These are phyloP conservation scores for Canis aureus DNA, from an alignment of 2,113 vertebrate genomes.

Conservation along the genomic window DNA sequence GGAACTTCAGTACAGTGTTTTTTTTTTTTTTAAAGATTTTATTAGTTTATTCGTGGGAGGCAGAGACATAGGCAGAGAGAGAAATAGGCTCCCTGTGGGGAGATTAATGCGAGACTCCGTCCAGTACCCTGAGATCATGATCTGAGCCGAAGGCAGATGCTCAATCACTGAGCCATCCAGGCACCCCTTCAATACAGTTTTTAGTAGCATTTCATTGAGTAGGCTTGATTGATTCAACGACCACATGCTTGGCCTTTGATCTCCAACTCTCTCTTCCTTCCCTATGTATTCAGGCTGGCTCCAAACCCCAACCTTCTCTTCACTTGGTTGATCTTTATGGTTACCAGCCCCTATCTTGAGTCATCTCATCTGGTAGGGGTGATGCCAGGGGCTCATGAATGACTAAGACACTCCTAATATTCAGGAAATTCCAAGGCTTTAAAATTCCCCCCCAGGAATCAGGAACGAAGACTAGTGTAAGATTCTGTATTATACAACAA, in stretches of 20 bases:
- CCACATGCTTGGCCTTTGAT: background rate
- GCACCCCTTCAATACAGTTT: background rate
- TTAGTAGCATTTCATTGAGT: background rate
- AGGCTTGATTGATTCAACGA: background rate
- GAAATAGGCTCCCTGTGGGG: too few relatives aligned
- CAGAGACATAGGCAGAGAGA: too few relatives aligned
- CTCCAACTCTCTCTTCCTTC: background rate
- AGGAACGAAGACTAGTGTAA: background rate
- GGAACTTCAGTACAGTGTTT: background rate
- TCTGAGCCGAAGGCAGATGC: too few relatives aligned
- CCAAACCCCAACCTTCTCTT: background rate
- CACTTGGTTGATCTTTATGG: background rate
- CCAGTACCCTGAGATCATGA: too few relatives aligned
- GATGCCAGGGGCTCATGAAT: background rate
- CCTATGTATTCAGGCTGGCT: background rate
- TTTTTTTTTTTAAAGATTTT: too few relatives aligned
- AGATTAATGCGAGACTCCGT: too few relatives aligned
- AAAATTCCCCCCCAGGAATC: background rate
- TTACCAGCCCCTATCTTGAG: background rate
- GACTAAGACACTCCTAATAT: background rate
- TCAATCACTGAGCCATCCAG: too few relatives aligned
- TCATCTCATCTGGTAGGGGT: background rate
- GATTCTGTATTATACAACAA: constrained; percentile 21
- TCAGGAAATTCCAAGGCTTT: background rate
- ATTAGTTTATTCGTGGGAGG: too few relatives aligned